Percentiles rank a stretch among this genome's conserved stretches.
phyloP scores from a whole-genome alignment of 2,888 invertebrate species.

The Agelastica alni region DNA sequence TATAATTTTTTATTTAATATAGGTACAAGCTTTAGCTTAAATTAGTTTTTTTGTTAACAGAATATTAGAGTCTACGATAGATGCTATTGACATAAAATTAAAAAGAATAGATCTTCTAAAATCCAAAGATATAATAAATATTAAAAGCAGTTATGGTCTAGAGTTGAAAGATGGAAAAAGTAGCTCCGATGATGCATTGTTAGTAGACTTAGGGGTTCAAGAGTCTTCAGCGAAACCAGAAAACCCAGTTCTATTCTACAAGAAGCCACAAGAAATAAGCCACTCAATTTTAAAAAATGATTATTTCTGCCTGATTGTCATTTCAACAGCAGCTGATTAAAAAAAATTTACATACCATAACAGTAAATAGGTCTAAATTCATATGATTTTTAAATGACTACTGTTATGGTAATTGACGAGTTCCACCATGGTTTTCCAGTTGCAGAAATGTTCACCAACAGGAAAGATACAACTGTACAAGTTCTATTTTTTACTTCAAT shows the following conservation, averaged over 20 bases:
- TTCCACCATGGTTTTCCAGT: constrained; percentile 31
- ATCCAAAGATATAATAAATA: background rate
- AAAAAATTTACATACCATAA: constrained; percentile 14
- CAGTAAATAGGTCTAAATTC: constrained; percentile 25
- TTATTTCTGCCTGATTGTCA: constrained; percentile 27
- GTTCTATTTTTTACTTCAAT: constrained; percentile 2
- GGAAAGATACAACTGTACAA: background rate
- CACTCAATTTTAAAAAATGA: constrained; percentile 73
- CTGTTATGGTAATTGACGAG: constrained; percentile 34
- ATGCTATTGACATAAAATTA: background rate
- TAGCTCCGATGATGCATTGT: background rate
- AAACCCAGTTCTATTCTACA: background rate
- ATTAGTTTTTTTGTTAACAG: background rate
- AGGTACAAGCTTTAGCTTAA: no score
- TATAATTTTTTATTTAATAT: no score
- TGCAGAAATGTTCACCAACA: constrained; percentile 22
- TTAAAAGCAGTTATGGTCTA: background rate
- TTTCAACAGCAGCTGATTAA: constrained; percentile 72
- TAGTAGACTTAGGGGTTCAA: background rate
- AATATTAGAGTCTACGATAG: background rate
- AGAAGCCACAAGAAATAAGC: background rate
- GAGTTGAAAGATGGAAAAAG: background rate
- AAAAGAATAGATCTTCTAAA: background rate
- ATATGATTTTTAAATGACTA: constrained; percentile 34
- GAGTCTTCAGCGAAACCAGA: background rate